phyloP scores from a whole-genome alignment of 2,888 invertebrate genomes.

The Nasonovia ribisnigri region DNA sequence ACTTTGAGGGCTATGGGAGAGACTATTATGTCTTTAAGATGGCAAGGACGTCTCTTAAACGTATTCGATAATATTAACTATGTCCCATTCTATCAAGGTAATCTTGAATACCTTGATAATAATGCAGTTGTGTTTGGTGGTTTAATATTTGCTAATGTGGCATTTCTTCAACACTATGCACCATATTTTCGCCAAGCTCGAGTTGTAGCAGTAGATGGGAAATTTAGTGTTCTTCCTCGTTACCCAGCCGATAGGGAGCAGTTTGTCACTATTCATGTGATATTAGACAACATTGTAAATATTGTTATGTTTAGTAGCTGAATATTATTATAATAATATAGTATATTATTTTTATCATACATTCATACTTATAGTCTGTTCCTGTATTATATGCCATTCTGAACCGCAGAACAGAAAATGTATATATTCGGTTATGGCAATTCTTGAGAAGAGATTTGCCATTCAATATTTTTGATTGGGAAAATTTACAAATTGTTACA shows the following conservation, averaged over 20 bases:
- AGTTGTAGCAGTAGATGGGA: not conserved
- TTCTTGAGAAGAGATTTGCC: not conserved
- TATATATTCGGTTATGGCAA: constrained; percentile 7
- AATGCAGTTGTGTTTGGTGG: not conserved
- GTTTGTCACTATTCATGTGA: constrained; percentile 9
- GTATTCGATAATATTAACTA: not conserved
- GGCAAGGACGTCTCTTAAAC: not conserved
- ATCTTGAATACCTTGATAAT: not conserved
- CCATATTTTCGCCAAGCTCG: not conserved
- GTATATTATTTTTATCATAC: not conserved
- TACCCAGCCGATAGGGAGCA: not conserved
- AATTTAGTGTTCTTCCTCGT: not conserved
- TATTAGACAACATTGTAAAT: constrained; percentile 29
- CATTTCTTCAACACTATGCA: not conserved
- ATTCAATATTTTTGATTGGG: not conserved
- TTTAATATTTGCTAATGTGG: constrained; percentile 15
- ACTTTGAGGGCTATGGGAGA: not conserved
- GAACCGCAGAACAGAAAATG: not conserved
- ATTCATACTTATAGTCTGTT: constrained; percentile 13
- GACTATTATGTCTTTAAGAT: not conserved
- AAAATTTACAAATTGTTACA: no score
- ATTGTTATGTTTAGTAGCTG: not conserved
- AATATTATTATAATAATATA: not conserved
- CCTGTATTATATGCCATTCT: constrained; percentile 11
- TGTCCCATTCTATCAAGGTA: constrained; percentile 1